phyloP scores from a whole-genome alignment of 2,797 vertebrate genomes.

The Micrastur ruficollis region DNA sequence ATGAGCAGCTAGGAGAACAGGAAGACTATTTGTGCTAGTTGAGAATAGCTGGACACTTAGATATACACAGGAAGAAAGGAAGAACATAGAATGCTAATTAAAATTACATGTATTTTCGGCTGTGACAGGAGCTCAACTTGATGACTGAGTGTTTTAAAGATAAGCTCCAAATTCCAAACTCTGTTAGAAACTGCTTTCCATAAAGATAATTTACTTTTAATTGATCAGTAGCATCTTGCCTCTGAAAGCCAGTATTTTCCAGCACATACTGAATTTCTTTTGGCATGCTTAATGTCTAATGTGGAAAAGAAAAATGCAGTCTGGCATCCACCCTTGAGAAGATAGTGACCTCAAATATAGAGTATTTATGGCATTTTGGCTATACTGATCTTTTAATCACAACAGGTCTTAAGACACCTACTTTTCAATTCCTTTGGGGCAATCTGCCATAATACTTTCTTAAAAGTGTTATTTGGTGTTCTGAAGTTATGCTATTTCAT shows the following conservation, averaged over 20 bases:
- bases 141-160: not conserved
- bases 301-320: not conserved
- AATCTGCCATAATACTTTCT: not conserved
- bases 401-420: not conserved
- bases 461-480: not conserved
- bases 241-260: not conserved
- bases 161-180: not conserved
- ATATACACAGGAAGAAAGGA: not conserved
- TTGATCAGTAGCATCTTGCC: not conserved
- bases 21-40: not conserved
- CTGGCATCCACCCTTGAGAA: not conserved
- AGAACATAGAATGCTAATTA: not conserved
- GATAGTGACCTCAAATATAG: not conserved
- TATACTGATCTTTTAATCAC: not conserved
- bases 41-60: not conserved
- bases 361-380: not conserved
- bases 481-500: not conserved
- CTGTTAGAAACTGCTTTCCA: not conserved
- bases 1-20: not conserved
- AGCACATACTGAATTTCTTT: not conserved
- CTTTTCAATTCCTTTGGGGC: not conserved
- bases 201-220: not conserved
- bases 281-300: not conserved
- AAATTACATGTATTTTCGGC: not conserved
- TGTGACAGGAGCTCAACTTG: not conserved